Percentiles rank a stretch among this genome's conserved stretches.
Evolutionary conservation across 2,113 vertebrate species (phyloP).

Genomic region (Corydoras maculifer): DNA sequence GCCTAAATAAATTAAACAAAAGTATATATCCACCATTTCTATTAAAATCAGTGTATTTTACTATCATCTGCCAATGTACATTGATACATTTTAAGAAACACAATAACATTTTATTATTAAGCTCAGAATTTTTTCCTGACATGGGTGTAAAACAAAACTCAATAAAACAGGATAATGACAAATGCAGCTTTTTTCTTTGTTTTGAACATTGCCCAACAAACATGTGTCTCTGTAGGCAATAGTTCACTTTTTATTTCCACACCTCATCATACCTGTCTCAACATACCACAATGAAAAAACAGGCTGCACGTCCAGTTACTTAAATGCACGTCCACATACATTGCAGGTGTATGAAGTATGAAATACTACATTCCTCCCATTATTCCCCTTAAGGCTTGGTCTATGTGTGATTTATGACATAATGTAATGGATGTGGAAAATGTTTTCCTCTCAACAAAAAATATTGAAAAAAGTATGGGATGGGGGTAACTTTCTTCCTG

Average conservation of each 20-base stretch:
- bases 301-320: slow-evolving; percentile 24
- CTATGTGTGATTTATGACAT: slow-evolving; percentile 39
- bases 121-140: too few species aligned
- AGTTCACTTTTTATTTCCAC: slow-evolving; percentile 14
- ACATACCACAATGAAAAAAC: slow-evolving; percentile 14
- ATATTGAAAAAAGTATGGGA: slow-evolving; percentile 14
- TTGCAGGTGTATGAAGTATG: slow-evolving; percentile 14
- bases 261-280: slow-evolving; percentile 29
- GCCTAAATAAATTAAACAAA: too few species aligned
- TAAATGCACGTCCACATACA: slow-evolving; percentile 25
- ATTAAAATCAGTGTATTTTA: too few species aligned
- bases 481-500: slow-evolving; percentile 32
- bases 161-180: neutral
- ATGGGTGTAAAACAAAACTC: neutral
- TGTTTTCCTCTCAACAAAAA: slow-evolving; percentile 39
- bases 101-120: too few species aligned
- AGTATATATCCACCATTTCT: too few species aligned
- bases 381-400: slow-evolving; percentile 32
- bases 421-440: slow-evolving; percentile 41
- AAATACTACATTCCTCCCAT: slow-evolving; percentile 24
- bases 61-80: too few species aligned
- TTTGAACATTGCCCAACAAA: slow-evolving; percentile 18
- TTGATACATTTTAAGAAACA: too few species aligned
- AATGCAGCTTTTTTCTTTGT: neutral
- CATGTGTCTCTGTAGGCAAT: slow-evolving; percentile 23